Base-by-base conservation (phyloP, 2,888 invertebrate genomes). In the Scaptomyza flava region DNA sequence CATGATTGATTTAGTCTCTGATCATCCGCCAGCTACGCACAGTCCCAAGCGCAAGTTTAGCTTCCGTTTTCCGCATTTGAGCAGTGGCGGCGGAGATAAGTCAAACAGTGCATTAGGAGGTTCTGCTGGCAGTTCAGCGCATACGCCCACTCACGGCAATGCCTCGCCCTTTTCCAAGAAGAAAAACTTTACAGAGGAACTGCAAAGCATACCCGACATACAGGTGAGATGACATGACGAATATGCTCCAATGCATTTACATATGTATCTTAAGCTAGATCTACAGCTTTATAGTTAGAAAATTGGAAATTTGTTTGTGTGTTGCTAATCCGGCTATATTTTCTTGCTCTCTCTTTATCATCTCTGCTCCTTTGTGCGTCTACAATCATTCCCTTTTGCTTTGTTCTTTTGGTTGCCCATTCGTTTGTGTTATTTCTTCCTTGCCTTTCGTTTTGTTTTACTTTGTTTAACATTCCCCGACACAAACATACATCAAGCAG, bases 141-240 rank as follows among this genome's bases (percentile, higher is more conserved):
- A 79, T 2, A 77, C 78, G 30, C 77, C 83, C 36, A 78, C 77
- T 4, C 89, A 90, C 64, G 93, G 93, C 57, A 92, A 91, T 53
- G 91, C 92, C 60, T 89, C 90, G 36, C 84, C 90, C 2, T 89
- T 89, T 71, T 84, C 90, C 30, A 92, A 92, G 66, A 91, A 96
- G 79, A 94, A 97, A 75, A 98, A 97, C 88, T 98, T 98, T 90
- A 96, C 97, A 43, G 97, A 98, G 87, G 98, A 98, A 93, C 95
- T 96, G 14, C 95, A 96, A 80, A 94, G 93, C 89, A 96, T 97
- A 75, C 96, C 96, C 11, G 97, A 98, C 91, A 95, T 98, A 88
- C 97, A 98, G 95, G 98, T 97, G 93, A 90, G 91, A 7, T 14
- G 3, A 5, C 2, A 36, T 27, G 1, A 14, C 9, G 2, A 23